Evolutionary conservation across 2,888 invertebrate genomes (phyloP).

Genomic region (Rapana venosa): DNA sequence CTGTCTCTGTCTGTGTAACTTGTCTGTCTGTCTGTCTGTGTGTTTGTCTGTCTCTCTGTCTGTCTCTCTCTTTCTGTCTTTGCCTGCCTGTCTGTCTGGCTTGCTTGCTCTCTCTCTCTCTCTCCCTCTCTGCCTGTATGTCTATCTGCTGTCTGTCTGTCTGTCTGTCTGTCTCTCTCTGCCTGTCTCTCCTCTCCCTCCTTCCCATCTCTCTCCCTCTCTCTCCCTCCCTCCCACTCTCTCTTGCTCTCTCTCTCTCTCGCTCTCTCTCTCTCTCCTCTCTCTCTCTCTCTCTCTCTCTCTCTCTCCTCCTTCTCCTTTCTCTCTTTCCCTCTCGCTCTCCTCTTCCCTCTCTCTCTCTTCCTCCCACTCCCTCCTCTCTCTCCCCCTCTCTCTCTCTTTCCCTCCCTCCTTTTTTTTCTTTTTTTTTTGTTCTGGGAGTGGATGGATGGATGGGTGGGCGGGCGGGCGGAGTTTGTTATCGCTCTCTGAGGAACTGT

Average conservation of each 20-base stretch:
- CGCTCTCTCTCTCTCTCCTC: background rate
- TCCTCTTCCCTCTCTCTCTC: background rate
- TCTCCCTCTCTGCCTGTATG: background rate
- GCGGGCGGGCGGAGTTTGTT: too few relatives aligned
- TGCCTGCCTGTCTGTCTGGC: background rate
- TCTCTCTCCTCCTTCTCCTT: background rate
- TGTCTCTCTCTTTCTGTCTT: background rate
- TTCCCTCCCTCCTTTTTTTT: background rate
- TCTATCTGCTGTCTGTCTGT: background rate
- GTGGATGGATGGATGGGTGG: too few relatives aligned
- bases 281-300: background rate
- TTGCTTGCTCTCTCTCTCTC: background rate
- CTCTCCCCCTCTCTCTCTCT: background rate
- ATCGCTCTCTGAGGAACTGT: too few relatives aligned
- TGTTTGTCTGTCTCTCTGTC: background rate
- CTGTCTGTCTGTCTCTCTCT: background rate
- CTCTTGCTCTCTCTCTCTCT: background rate
- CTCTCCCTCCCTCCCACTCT: background rate
- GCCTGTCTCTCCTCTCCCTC: too few relatives aligned
- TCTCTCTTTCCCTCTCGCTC: background rate
- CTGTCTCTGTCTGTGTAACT: too few relatives aligned
- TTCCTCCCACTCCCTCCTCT: background rate
- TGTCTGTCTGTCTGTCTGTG: background rate
- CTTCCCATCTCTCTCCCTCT: background rate
- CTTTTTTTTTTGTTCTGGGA: background rate